A percentile compares a stretch with the other conserved stretches of the same genome.
These are phyloP conservation scores for Campoletis raptor DNA, from an alignment of 2,888 invertebrate species.

Conservation along the genomic window DNA sequence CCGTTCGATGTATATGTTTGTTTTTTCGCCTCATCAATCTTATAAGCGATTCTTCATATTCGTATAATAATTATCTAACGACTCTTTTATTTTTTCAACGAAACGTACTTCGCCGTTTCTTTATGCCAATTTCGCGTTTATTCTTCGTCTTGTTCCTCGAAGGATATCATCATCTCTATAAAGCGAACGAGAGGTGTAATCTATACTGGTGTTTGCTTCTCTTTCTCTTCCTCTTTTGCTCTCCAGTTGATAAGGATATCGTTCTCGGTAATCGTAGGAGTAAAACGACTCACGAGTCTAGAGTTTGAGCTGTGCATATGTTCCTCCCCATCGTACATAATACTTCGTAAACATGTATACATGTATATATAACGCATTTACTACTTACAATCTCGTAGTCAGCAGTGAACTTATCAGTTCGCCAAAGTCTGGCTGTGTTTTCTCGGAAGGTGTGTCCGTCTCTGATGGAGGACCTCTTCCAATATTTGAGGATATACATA, in stretches of 20 bases:
- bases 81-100: background rate
- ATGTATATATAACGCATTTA: background rate
- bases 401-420: conserved; percentile 65
- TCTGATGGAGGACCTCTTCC: conserved; percentile 53
- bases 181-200: conserved; percentile 65
- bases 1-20: background rate
- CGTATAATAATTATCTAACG: background rate
- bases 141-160: conserved; percentile 66
- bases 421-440: conserved; percentile 60
- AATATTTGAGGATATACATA: conserved; percentile 56
- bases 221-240: conserved; percentile 47
- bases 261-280: conserved; percentile 63
- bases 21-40: background rate
- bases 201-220: conserved; percentile 67
- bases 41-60: background rate
- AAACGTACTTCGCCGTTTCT: background rate
- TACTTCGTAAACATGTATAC: conserved; percentile 28
- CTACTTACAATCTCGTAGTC: conserved; percentile 65
- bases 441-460: conserved; percentile 57
- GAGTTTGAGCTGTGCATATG: conserved; percentile 48
- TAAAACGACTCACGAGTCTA: conserved; percentile 51
- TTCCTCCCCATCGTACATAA: conserved; percentile 29
- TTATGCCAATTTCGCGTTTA: conserved; percentile 36
- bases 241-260: conserved; percentile 67
- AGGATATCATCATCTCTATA: conserved; percentile 68